Evolutionary conservation across 2,797 vertebrate species (phyloP).

Genomic region (Cryptoblepharus egeriae): DNA sequence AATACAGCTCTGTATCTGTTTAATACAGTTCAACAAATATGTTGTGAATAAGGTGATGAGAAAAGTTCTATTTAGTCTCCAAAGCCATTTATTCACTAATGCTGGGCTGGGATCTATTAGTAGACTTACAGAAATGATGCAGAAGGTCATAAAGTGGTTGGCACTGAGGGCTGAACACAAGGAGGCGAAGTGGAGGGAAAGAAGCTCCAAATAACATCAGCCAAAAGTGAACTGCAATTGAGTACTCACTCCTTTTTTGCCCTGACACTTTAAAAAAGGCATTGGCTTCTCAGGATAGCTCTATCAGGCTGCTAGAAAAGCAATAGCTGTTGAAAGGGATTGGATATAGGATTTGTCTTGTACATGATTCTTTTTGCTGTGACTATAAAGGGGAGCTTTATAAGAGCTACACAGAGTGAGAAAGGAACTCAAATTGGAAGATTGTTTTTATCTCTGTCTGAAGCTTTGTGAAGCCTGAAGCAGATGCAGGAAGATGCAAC

Average conservation of each 20-base stretch:
- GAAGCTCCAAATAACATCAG: neutral
- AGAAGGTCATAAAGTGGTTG: neutral
- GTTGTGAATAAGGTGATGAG: slow-evolving; percentile 4
- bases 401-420: neutral
- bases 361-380: neutral
- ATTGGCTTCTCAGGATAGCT: neutral
- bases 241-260: neutral
- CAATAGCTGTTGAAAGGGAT: neutral
- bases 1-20: neutral
- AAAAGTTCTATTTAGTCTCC: neutral
- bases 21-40: slow-evolving; percentile 5
- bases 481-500: neutral
- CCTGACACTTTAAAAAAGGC: neutral
- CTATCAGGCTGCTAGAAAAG: neutral
- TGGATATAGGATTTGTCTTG: neutral
- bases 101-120: neutral
- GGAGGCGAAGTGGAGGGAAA: neutral
- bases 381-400: neutral
- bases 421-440: neutral
- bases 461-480: neutral
- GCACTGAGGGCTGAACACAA: neutral
- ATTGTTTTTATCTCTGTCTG: neutral
- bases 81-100: neutral
- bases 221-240: neutral
- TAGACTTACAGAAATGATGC: neutral